A percentile compares a stretch with the other conserved stretches of the same genome.
phyloP scores from a whole-genome alignment of 2,113 vertebrate species.

The Prionailurus viverrinus region DNA sequence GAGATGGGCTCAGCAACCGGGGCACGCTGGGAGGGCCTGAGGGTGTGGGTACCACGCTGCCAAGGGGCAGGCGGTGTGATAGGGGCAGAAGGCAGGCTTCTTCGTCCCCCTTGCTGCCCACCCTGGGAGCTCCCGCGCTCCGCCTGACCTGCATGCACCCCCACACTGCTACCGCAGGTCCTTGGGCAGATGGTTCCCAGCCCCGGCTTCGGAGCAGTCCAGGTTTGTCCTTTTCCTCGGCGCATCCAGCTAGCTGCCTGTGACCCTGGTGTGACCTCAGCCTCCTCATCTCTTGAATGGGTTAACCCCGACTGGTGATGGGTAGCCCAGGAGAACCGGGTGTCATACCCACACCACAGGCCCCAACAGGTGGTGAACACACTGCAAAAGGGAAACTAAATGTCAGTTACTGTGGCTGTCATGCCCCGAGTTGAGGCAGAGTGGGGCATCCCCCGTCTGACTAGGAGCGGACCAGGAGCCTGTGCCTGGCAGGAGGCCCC shows the following conservation, averaged over 20 bases:
- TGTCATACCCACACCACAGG: no score
- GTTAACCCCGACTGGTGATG: background rate
- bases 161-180: background rate
- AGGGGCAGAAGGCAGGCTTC: background rate
- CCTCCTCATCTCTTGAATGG: background rate
- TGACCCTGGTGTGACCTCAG: background rate
- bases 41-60: background rate
- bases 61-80: background rate
- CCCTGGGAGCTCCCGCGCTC: rapidly evolving
- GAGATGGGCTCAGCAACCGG: background rate
- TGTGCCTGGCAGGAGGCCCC: background rate
- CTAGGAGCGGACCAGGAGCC: background rate
- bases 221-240: background rate
- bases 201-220: background rate
- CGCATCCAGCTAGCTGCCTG: background rate
- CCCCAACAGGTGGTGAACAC: background rate
- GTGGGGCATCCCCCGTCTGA: background rate
- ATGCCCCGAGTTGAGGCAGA: background rate
- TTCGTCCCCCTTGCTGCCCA: rapidly evolving
- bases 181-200: background rate
- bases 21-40: background rate
- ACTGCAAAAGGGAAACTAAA: background rate
- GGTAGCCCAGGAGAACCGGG: background rate
- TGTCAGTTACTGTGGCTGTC: background rate
- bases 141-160: no score